Evolutionary conservation across 2,888 invertebrate species (phyloP).

Genomic region (Sericinus montela): DNA sequence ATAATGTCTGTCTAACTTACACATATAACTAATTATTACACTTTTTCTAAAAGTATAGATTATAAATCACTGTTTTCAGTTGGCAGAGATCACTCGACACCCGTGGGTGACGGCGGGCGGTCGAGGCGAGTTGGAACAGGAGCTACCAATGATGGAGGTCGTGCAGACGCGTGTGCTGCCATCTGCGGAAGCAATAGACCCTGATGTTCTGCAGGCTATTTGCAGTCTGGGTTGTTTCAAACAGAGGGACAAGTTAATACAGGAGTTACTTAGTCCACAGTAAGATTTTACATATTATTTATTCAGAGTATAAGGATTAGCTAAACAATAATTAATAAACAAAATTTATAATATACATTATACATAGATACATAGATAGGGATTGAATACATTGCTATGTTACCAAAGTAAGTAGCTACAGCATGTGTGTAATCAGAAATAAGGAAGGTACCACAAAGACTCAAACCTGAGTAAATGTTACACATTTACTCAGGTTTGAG

Average conservation of each 20-base stretch:
- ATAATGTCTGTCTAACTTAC: no score
- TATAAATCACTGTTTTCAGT: conserved; percentile 65
- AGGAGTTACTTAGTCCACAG: conserved; percentile 95
- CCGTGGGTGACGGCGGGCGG: conserved; percentile 98
- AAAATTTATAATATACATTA: no score
- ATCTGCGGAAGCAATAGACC: conserved; percentile 96
- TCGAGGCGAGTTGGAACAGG: conserved; percentile 95
- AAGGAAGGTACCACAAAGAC: no score
- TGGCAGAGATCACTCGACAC: conserved; percentile 97
- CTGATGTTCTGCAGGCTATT: conserved; percentile 97
- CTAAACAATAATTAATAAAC: no score
- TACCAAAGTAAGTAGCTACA: no score
- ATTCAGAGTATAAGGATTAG: no score
- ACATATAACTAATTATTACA: no score
- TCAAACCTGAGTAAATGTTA: no score
- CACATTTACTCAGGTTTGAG: no score
- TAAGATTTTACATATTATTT: conserved; percentile 58
- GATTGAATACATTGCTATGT: no score
- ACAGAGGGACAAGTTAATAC: conserved; percentile 96
- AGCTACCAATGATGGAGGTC: conserved; percentile 99
- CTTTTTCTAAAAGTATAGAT: not conserved
- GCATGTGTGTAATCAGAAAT: no score
- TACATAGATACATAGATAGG: no score
- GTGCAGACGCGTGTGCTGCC: conserved; percentile 99
- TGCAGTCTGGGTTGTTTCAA: conserved; percentile 99